These are phyloP conservation scores for Lutjanus erythropterus DNA, from an alignment of 2,113 vertebrate species.

Conservation along the genomic window DNA sequence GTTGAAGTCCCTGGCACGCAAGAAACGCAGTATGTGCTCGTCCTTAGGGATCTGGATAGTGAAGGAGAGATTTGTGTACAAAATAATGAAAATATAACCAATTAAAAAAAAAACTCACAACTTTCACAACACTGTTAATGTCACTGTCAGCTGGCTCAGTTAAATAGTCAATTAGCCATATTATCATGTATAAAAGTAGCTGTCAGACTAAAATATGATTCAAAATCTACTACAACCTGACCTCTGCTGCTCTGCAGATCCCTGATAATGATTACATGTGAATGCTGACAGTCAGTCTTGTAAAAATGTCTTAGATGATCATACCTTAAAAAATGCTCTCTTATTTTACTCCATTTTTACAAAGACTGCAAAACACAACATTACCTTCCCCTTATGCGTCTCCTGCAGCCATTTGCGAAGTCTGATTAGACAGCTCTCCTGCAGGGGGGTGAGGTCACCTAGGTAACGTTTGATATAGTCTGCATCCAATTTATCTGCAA, in stretches of 20 bases:
- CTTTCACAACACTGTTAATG: not conserved
- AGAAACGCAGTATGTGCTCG: conserved; percentile 95
- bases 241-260: not conserved
- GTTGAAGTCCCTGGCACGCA: conserved; percentile 95
- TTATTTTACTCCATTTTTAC: not conserved
- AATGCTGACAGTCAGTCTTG: not conserved
- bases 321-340: not conserved
- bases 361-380: not conserved
- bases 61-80: not conserved
- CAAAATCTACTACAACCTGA: not conserved
- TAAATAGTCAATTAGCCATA: not conserved
- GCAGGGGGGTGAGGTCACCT: conserved; percentile 94
- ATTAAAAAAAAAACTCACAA: not conserved
- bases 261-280: not conserved
- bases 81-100: not conserved
- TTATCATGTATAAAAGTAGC: not conserved
- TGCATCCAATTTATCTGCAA: conserved; percentile 93
- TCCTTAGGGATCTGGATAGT: conserved; percentile 93
- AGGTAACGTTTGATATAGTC: conserved; percentile 98
- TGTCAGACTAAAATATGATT: not conserved
- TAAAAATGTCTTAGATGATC: not conserved
- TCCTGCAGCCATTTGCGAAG: conserved; percentile 97
- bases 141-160: not conserved
- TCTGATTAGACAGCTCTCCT: conserved; percentile 97
- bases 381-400: conserved; percentile 96